These are phyloP conservation scores for Helobdella robusta DNA, from an alignment of 2,888 invertebrate genomes.

Conservation along the genomic window DNA sequence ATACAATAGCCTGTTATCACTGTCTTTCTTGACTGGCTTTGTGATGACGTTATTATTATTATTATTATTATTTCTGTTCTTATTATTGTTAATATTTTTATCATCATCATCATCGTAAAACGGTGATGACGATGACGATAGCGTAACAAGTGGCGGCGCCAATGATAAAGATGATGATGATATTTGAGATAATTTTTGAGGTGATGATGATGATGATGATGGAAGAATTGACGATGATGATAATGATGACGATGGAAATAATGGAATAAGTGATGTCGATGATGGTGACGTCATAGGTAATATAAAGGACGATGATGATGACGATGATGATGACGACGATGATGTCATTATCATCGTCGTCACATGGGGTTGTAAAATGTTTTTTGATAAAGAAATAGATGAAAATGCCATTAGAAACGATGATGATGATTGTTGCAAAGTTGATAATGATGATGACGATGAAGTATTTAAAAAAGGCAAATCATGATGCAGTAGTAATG, in stretches of 20 bases:
- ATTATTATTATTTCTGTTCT: too few relatives aligned
- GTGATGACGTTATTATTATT: neutral
- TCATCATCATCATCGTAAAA: too few relatives aligned
- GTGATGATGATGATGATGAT: slow-evolving; percentile 25
- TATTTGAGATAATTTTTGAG: slow-evolving; percentile 1
- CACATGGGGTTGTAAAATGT: too few relatives aligned
- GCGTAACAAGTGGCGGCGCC: neutral
- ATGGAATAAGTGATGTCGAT: slow-evolving; percentile 23
- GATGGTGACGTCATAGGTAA: slow-evolving; percentile 25
- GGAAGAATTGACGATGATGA: slow-evolving; percentile 23
- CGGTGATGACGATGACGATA: neutral
- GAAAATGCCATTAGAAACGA: too few relatives aligned
- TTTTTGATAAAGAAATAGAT: too few relatives aligned
- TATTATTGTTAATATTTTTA: too few relatives aligned
- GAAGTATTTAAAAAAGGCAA: too few relatives aligned
- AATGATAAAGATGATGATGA: slow-evolving; percentile 11
- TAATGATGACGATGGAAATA: slow-evolving; percentile 26
- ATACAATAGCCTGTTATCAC: too few relatives aligned
- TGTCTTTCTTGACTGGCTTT: neutral
- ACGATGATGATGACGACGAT: slow-evolving; percentile 23
- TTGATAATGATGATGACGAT: too few relatives aligned
- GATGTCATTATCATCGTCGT: too few relatives aligned
- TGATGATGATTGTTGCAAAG: too few relatives aligned
- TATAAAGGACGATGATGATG: slow-evolving; percentile 26
- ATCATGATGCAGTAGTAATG: too few relatives aligned